Evolutionary conservation across 2,888 invertebrate species (phyloP).

Genomic region (Homarus gammarus): DNA sequence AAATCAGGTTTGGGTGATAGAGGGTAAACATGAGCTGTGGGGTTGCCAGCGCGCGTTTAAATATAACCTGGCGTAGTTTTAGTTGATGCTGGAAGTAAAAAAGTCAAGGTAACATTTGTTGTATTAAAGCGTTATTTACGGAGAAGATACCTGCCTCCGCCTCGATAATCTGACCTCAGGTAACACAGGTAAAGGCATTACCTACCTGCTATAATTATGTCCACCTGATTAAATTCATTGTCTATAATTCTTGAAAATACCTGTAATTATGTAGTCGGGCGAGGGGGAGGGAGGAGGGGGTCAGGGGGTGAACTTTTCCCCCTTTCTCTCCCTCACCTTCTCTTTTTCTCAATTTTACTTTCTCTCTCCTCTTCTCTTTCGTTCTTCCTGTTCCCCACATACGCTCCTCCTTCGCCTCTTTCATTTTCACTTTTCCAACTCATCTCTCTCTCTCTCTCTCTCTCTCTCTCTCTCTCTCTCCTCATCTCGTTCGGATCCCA

Average conservation of each 20-base stretch:
- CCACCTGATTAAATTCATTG: not conserved
- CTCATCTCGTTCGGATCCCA: too few relatives aligned
- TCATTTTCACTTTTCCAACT: too few relatives aligned
- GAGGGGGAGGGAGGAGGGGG: not conserved
- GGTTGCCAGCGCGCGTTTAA: not conserved
- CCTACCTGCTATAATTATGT: not conserved
- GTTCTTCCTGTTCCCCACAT: not conserved
- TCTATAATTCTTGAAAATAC: not conserved
- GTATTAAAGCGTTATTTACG: too few relatives aligned
- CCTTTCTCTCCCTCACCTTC: not conserved
- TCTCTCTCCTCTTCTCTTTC: slow-evolving; percentile 21
- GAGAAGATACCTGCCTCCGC: too few relatives aligned
- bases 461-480: too few relatives aligned
- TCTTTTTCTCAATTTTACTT: not conserved
- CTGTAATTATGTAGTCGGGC: not conserved
- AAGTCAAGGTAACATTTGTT: too few relatives aligned
- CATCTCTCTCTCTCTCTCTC: too few relatives aligned
- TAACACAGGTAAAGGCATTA: too few relatives aligned
- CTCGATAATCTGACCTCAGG: too few relatives aligned
- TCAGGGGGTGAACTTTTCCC: not conserved
- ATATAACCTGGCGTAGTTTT: too few relatives aligned
- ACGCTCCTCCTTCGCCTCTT: too few relatives aligned
- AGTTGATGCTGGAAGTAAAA: too few relatives aligned
- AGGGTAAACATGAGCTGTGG: not conserved
- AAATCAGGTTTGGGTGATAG: not conserved